Base-by-base conservation (phyloP, 2,888 invertebrate species). In the Xanthia togata region DNA sequence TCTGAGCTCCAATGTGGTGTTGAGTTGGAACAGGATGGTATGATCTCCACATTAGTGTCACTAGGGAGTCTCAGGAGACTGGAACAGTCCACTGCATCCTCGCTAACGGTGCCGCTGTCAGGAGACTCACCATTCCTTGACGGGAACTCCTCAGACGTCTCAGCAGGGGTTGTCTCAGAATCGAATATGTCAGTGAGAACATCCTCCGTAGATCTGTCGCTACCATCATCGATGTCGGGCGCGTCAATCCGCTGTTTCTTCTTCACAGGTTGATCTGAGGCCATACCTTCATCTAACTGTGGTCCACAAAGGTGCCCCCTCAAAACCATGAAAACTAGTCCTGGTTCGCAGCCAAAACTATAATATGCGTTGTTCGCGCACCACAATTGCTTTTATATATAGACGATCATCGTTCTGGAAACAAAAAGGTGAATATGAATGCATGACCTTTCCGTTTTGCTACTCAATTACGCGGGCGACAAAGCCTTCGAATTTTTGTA, bases 201-300 rank as follows among this genome's bases (percentile, higher is more conserved):
- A 82, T 97, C 97, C 79, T 97, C 97, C 38, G 96, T 93, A 73
- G 97, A 97, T 73, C 96, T 95, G 79, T 96, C 96, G 71, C 95
- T 94, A 47, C 92, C 94, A 83, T 97, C 97, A 84, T 97, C 97
- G 69, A 97, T 97, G 82, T 97, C 97, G 17, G 97, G 97, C 14
- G 97, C 97, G 87, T 98, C 97, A 87, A 98, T 97, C 91, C 98
- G 97, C 92, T 98, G 97, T 93, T 98, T 98, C 96, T 98, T 98
- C 93, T 98, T 98, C 89, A 98, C 98, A 87, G 98, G 98, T 96
- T 98, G 98, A 95, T 98, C 98, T 88, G 97, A 97, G 92, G 97
- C 97, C 98, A 98, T 98, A 90, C 95, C 97, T 95, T 96, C 96
- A 95, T 96, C 95, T 93, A 96, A 94, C 94, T 95, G 95, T 93